These are phyloP conservation scores for Cremastinae sp. DNA, from an alignment of 2,888 invertebrate species.

Conservation along the genomic window DNA sequence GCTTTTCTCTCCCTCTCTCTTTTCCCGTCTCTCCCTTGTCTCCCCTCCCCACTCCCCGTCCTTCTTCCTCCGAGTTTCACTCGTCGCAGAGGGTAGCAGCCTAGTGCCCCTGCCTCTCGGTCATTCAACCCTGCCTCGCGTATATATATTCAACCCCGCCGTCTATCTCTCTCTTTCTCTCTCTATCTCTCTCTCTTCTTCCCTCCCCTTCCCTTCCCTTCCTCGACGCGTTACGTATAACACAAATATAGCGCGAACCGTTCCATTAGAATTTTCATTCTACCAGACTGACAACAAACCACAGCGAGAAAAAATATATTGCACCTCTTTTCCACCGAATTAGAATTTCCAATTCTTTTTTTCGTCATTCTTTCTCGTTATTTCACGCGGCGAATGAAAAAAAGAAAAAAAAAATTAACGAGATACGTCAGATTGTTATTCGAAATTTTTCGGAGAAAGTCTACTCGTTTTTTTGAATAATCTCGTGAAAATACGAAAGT, in stretches of 20 bases:
- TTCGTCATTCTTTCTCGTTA: no score
- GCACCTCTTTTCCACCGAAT: not conserved
- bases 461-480: no score
- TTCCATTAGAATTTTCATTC: conserved; percentile 51
- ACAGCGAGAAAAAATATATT: conserved; percentile 2
- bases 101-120: conserved; percentile 79
- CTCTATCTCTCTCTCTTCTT: conserved; percentile 28
- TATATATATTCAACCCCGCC: conserved; percentile 37
- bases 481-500: no score
- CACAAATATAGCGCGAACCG: conserved; percentile 20
- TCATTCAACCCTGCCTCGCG: conserved; percentile 75
- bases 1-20: conserved; percentile 50
- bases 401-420: not conserved
- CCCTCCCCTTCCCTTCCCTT: not conserved
- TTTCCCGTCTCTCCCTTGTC: conserved; percentile 31
- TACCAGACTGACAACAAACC: conserved; percentile 27
- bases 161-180: conserved; percentile 53
- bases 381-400: not conserved
- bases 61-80: conserved; percentile 62
- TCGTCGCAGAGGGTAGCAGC: conserved; percentile 78
- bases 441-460: no score
- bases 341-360: no score
- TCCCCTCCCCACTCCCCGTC: conserved; percentile 60
- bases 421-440: no score
- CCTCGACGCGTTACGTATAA: conserved; percentile 28